Percentiles rank a stretch among this genome's conserved stretches.
phyloP scores from a whole-genome alignment of 2,113 vertebrate species.

The Tragelaphus strepsiceros region DNA sequence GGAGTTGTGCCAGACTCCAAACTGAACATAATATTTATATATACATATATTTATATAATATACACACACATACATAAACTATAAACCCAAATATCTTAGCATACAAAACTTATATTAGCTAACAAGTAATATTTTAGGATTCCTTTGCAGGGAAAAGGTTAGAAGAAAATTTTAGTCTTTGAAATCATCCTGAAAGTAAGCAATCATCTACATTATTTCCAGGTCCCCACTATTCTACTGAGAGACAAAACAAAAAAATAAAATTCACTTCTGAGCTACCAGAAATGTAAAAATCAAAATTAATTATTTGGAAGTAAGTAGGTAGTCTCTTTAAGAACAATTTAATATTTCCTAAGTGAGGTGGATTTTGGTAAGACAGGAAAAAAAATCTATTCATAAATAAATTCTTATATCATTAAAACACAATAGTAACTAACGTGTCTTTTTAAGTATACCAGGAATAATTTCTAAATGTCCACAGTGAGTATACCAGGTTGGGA shows the following conservation, averaged over 20 bases:
- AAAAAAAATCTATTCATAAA: constrained; percentile 43
- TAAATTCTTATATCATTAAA: constrained; percentile 28
- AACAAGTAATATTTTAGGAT: constrained; percentile 61
- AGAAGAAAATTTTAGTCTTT: constrained; percentile 28
- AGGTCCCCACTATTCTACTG: background rate
- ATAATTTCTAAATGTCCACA: constrained; percentile 20
- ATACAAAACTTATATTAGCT: constrained; percentile 66
- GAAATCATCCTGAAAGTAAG: constrained; percentile 5
- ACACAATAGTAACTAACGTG: background rate
- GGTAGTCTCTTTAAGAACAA: constrained; percentile 44
- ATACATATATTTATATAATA: constrained; percentile 60
- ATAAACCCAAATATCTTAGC: constrained; percentile 72
- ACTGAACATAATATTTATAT: constrained; percentile 74
- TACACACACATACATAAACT: constrained; percentile 60
- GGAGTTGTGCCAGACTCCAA: constrained; percentile 75
- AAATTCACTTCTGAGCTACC: constrained; percentile 21
- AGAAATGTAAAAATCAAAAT: constrained; percentile 11
- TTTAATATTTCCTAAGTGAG: constrained; percentile 9
- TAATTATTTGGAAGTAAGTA: background rate
- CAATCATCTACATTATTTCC: background rate
- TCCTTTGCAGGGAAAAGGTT: background rate
- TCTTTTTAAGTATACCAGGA: constrained; percentile 2
- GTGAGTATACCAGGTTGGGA: background rate
- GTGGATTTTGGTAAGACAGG: background rate
- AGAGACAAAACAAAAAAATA: constrained; percentile 25